Evolutionary conservation across 2,888 invertebrate species (phyloP).

Genomic region (Agrenia bidenticulata): DNA sequence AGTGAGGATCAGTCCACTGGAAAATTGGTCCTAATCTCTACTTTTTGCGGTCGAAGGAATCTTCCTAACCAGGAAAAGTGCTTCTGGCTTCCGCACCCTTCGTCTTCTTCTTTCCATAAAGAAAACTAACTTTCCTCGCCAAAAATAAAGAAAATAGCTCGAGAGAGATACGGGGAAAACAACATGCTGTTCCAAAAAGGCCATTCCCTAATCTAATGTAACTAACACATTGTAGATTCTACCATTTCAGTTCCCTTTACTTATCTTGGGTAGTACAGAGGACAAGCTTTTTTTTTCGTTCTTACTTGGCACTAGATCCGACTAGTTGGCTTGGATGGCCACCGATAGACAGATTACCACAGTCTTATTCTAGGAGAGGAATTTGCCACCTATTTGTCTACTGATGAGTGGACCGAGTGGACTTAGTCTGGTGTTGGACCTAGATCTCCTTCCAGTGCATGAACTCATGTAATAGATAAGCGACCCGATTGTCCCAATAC

Average conservation of each 20-base stretch:
- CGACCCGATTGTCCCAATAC: background rate
- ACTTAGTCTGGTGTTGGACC: too few relatives aligned
- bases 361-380: conserved; percentile 11
- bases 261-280: background rate
- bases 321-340: too few relatives aligned
- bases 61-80: conserved; percentile 16
- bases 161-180: too few relatives aligned
- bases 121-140: too few relatives aligned
- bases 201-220: background rate
- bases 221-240: conserved; percentile 3
- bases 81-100: conserved; percentile 19
- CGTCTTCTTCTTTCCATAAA: background rate
- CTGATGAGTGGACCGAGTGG: too few relatives aligned
- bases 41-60: conserved; percentile 40
- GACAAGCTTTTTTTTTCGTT: too few relatives aligned
- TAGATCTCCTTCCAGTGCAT: background rate
- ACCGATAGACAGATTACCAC: background rate
- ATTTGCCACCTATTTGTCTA: conserved; percentile 13
- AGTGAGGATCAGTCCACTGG: conserved; percentile 52
- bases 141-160: too few relatives aligned
- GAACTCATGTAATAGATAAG: background rate
- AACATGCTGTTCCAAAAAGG: too few relatives aligned
- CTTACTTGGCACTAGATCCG: too few relatives aligned
- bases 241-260: background rate
- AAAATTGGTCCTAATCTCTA: conserved; percentile 54